Conservation (phyloP, 1,140 invertebrate genomes). For the Adoxophyes honmai region DNA sequence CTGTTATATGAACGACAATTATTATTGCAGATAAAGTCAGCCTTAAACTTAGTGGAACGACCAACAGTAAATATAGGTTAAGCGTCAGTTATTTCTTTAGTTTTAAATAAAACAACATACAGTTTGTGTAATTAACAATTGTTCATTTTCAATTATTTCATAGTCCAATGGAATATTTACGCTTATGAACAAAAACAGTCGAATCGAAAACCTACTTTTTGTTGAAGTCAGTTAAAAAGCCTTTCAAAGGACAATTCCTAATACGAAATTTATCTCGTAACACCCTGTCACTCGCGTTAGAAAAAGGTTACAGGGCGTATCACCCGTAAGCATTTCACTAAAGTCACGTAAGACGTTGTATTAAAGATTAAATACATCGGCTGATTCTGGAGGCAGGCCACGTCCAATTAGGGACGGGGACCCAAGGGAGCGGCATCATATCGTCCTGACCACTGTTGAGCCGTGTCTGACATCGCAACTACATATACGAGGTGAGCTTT, state of each 20-base stretch:
- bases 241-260: conserved; percentile 25
- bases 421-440: conserved; percentile 48
- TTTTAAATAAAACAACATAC: too few species aligned
- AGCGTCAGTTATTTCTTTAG: too few species aligned
- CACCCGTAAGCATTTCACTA: conserved; percentile 14
- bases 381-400: conserved; percentile 45
- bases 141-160: too few species aligned
- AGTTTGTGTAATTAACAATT: too few species aligned
- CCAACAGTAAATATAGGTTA: too few species aligned
- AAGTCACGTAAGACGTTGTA: conserved; percentile 30
- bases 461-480: conserved; percentile 16
- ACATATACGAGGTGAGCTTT: not conserved
- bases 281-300: conserved; percentile 1
- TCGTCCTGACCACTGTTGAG: conserved; percentile 30
- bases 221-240: too few species aligned
- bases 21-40: too few species aligned
- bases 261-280: conserved; percentile 18
- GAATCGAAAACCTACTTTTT: too few species aligned
- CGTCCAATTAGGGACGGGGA: conserved; percentile 58
- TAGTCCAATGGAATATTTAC: too few species aligned
- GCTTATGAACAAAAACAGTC: too few species aligned
- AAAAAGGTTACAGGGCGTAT: conserved; percentile 7
- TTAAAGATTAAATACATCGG: conserved; percentile 50
- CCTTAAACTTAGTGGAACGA: too few species aligned
- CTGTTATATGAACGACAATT: too few species aligned